Percentiles rank a stretch among this genome's conserved stretches.
phyloP scores from a whole-genome alignment of 2,797 vertebrate genomes.

The Rhinophrynus dorsalis region DNA sequence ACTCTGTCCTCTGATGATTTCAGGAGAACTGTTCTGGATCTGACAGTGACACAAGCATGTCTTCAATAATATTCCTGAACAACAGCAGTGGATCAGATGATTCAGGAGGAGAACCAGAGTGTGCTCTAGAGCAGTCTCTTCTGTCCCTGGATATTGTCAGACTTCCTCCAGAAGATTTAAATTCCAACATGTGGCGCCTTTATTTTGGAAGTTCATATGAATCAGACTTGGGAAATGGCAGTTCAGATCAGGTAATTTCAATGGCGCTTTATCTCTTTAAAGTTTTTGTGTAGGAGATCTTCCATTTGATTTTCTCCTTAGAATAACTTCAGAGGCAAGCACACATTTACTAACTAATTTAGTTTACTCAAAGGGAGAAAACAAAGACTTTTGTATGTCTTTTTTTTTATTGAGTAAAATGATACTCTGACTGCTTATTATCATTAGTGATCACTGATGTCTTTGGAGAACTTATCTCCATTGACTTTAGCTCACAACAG shows the following conservation, averaged over 20 bases:
- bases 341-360: too few relatives aligned
- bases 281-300: too few relatives aligned
- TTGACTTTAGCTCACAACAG: too few relatives aligned
- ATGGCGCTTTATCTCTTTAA: too few relatives aligned
- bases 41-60: conserved; percentile 91
- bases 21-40: conserved; percentile 85
- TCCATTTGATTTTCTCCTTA: too few relatives aligned
- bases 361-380: too few relatives aligned
- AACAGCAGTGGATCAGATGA: conserved; percentile 92
- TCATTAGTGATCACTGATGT: too few relatives aligned
- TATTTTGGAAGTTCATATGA: conserved; percentile 96
- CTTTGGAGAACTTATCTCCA: too few relatives aligned
- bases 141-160: conserved; percentile 78
- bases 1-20: not conserved
- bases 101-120: conserved; percentile 78
- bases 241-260: conserved; percentile 76
- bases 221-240: conserved; percentile 85
- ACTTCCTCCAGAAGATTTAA: conserved; percentile 73
- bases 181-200: conserved; percentile 85
- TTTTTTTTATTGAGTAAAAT: too few relatives aligned
- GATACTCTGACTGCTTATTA: too few relatives aligned
- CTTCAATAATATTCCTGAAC: conserved; percentile 94
- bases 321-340: too few relatives aligned
- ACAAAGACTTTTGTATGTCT: too few relatives aligned
- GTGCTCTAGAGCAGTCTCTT: conserved; percentile 76